These are phyloP conservation scores for Holothuria scabra DNA, from an alignment of 53 echinoderm and acorn worm species.

Conservation along the genomic window DNA sequence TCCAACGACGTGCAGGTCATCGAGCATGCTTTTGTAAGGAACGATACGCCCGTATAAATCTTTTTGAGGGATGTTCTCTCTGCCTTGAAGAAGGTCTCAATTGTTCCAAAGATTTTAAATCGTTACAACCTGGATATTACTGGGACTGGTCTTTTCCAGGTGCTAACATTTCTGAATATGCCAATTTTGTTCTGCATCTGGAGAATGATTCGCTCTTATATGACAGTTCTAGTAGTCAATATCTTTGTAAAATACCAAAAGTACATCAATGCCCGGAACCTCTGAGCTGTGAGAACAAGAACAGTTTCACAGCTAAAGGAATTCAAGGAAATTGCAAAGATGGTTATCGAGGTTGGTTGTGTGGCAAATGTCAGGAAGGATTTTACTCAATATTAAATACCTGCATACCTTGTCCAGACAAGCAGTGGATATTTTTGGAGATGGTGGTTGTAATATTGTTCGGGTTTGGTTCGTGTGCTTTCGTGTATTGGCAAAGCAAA, in stretches of 20 bases:
- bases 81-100: not conserved
- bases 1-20: not conserved
- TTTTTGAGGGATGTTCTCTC: not conserved
- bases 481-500: too few relatives aligned
- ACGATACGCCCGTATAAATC: not conserved
- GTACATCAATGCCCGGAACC: not conserved
- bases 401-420: too few relatives aligned
- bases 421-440: too few relatives aligned
- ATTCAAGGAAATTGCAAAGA: not conserved
- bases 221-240: not conserved
- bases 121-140: not conserved
- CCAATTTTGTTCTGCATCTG: not conserved
- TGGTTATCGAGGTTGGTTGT: too few relatives aligned
- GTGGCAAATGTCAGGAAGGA: too few relatives aligned
- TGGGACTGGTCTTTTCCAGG: too few relatives aligned
- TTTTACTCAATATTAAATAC: not conserved
- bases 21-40: slow-evolving; percentile 25
- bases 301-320: not conserved
- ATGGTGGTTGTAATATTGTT: too few relatives aligned
- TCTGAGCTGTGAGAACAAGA: not conserved
- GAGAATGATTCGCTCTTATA: not conserved
- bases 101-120: slow-evolving; percentile 1
- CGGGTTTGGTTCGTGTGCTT: too few relatives aligned
- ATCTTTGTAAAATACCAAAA: not conserved
- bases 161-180: not conserved